phyloP scores from a whole-genome alignment of 1,140 invertebrate genomes.

The Plutomurus gul region DNA sequence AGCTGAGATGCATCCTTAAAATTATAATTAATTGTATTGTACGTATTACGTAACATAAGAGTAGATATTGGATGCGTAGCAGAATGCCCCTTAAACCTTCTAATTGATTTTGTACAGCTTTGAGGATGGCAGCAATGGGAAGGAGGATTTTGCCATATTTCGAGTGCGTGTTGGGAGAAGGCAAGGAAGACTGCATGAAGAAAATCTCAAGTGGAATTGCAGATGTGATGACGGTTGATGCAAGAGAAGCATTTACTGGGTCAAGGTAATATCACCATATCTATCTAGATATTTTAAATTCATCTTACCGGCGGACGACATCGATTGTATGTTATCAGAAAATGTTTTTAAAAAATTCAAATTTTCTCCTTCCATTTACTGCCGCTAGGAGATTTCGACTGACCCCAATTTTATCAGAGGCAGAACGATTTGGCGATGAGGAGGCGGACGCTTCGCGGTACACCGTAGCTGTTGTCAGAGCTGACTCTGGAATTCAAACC shows the following conservation, averaged over 20 bases:
- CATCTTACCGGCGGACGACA: background rate
- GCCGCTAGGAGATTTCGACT: slow-evolving; percentile 40
- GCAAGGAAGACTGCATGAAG: slow-evolving; percentile 49
- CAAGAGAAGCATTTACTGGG: slow-evolving; percentile 45
- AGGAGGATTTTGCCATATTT: slow-evolving; percentile 48
- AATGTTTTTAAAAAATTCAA: background rate
- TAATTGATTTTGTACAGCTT: background rate
- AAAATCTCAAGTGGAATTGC: slow-evolving; percentile 51
- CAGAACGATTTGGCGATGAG: slow-evolving; percentile 53
- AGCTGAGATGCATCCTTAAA: slow-evolving; percentile 24
- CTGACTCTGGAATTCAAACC: slow-evolving; percentile 51
- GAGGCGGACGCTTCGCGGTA: slow-evolving; percentile 52
- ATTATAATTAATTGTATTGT: background rate
- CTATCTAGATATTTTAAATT: too few species aligned
- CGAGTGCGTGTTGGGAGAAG: slow-evolving; percentile 49
- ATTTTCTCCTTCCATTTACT: background rate
- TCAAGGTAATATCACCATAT: slow-evolving; percentile 41
- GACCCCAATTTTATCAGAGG: slow-evolving; percentile 50
- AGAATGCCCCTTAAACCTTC: background rate
- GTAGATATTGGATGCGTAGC: background rate
- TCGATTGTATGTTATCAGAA: background rate
- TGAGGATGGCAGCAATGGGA: slow-evolving; percentile 46
- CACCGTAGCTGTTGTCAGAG: slow-evolving; percentile 45
- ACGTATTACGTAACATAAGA: background rate
- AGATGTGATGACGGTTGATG: slow-evolving; percentile 49